Evolutionary conservation across 2,797 vertebrate genomes (phyloP), one percentile per base, ranked within the genome.

Genomic region (Mus caroli): DNA sequence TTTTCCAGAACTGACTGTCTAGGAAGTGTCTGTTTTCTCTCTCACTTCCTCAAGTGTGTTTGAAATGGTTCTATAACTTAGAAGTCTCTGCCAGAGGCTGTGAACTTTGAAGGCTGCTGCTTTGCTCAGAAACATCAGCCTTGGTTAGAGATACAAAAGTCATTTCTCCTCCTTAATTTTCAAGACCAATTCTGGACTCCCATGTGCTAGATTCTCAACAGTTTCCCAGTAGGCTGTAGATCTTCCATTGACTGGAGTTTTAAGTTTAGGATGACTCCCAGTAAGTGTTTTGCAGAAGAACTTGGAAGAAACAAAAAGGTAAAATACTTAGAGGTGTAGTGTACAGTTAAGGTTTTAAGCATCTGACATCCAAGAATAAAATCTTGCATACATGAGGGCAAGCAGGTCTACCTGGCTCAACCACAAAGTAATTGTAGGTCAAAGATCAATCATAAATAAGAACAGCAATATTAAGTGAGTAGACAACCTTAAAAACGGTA

Each of bases 361-460:
- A 75, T 31, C 20, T 26, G 28, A 43, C 24, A 95, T 31, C 17
- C 67, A 96, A 84, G 52, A 93, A 79, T 93, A 89, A 90, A 79
- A 83, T 69, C 43, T 88, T 26, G 11, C 58, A 43, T 43, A 76
- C 22, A 19, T 22, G 56, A 89, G 37, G 64, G 58, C n/a, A 90
- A 93, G 43, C 8, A 64, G 13, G 31, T 92, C 84, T 86, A 77
- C 37, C 92, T 80, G 79, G 52, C 60, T 89, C 12, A 31, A 71
- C 67, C 22, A 73, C n/a, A 87, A 97, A 90, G 62, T 92, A 94
- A 93, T 94, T 96, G 75, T 34, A 92, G 78, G 80, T 83, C 69
- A 97, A 89, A 94, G 90, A 87, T 67, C 73, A 94, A 50, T 90
- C 90, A 92, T 97, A 96, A 97, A 96, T 93, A 95, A 95, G 75